These are phyloP conservation scores for Zelleria hepariella DNA, from an alignment of 2,888 invertebrate species.

Conservation along the genomic window DNA sequence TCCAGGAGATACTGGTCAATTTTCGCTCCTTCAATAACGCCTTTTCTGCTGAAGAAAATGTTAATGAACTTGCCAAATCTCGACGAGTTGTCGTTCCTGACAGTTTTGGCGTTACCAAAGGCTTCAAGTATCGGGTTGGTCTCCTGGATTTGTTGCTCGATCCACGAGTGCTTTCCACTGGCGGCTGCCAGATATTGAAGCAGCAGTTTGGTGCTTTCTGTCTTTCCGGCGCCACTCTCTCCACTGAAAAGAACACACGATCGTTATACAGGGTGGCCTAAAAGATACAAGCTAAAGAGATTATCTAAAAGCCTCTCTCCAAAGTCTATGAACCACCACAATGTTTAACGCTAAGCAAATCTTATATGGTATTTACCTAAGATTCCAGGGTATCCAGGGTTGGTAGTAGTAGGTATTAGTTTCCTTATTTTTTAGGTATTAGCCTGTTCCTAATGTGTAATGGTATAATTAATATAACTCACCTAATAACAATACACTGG, in stretches of 20 bases:
- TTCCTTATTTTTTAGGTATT: too few relatives aligned
- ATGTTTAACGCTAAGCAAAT: background rate
- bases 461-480: slow-evolving; percentile 13
- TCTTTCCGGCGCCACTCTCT: slow-evolving; percentile 96
- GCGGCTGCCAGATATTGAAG: slow-evolving; percentile 94
- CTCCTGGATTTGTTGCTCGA: slow-evolving; percentile 97
- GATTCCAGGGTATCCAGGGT: background rate
- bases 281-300: too few relatives aligned
- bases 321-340: too few relatives aligned
- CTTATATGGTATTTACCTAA: background rate
- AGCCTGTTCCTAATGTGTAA: too few relatives aligned
- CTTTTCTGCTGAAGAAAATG: slow-evolving; percentile 85
- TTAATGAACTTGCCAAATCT: slow-evolving; percentile 97
- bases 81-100: slow-evolving; percentile 96
- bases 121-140: slow-evolving; percentile 98
- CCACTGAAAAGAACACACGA: slow-evolving; percentile 74
- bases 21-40: slow-evolving; percentile 91
- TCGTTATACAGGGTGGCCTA: background rate
- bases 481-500: slow-evolving; percentile 97
- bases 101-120: slow-evolving; percentile 97
- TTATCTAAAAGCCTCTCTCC: too few relatives aligned
- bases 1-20: slow-evolving; percentile 96
- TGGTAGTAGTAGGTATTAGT: background rate
- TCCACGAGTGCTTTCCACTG: slow-evolving; percentile 96
- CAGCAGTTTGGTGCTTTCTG: slow-evolving; percentile 94